Conservation (phyloP, 2,797 vertebrate species). For the Sandelia bainsii region DNA sequence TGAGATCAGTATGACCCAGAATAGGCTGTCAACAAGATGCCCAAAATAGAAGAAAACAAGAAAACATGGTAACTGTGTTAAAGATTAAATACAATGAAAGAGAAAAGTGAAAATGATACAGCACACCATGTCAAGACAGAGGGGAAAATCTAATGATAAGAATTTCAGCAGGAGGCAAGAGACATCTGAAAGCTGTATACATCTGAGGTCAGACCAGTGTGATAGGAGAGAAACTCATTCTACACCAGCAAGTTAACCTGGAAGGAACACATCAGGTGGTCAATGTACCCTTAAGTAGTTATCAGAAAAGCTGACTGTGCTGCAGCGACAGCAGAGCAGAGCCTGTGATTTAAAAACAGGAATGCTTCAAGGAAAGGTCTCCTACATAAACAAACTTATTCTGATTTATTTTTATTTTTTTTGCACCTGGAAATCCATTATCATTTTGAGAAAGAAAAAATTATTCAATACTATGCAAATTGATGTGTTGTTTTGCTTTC, state of each 20-base stretch:
- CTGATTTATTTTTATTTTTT: too few species aligned
- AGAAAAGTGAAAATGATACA: conserved; percentile 39
- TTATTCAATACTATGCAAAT: conserved; percentile 28
- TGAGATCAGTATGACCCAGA: background rate
- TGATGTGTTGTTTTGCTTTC: conserved; percentile 14
- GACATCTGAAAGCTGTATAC: conserved; percentile 19
- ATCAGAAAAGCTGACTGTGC: conserved; percentile 37
- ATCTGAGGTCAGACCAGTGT: conserved; percentile 23
- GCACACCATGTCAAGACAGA: background rate
- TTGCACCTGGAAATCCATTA: conserved; percentile 8
- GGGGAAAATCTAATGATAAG: conserved; percentile 8
- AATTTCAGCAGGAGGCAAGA: conserved; percentile 23
- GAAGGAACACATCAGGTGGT: conserved; percentile 53
- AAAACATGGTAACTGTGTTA: background rate
- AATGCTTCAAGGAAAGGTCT: conserved; percentile 4
- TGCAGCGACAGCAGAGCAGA: conserved; percentile 19
- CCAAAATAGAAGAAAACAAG: background rate
- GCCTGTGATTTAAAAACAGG: conserved; percentile 23
- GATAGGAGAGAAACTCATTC: conserved; percentile 45
- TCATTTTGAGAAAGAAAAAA: conserved; percentile 10
- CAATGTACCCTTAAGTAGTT: conserved; percentile 44
- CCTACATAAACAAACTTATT: background rate
- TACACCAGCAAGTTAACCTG: conserved; percentile 35
- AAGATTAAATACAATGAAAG: background rate
- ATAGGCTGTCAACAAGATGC: background rate